Percentiles rank a stretch among this genome's conserved stretches.
Evolutionary conservation across 2,113 vertebrate genomes (phyloP).

Genomic region (Alosa alosa): DNA sequence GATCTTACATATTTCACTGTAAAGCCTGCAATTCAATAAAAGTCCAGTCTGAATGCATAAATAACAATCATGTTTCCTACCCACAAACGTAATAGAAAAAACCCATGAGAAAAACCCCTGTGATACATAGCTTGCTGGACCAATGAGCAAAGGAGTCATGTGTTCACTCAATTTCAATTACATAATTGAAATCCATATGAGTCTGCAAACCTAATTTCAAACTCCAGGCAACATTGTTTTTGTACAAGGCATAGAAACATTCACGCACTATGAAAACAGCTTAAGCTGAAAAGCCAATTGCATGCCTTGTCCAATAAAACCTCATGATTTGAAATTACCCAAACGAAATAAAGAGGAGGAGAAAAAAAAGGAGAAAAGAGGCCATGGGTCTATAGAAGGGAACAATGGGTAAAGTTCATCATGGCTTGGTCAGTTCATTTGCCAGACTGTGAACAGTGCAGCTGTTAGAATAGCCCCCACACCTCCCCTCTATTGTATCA

Average conservation of each 20-base stretch:
- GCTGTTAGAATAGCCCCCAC: constrained; percentile 42
- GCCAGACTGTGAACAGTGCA: constrained; percentile 46
- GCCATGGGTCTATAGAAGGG: constrained; percentile 1
- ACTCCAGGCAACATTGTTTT: constrained; percentile 27
- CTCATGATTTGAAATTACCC: constrained; percentile 37
- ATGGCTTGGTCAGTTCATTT: constrained; percentile 44
- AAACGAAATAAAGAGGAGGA: constrained; percentile 8
- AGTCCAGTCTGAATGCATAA: not conserved
- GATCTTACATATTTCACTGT: constrained; percentile 7
- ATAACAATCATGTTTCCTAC: constrained; percentile 9
- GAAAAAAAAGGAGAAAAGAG: constrained; percentile 28
- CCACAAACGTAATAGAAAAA: not conserved
- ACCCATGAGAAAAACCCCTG: not conserved
- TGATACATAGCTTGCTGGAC: not conserved
- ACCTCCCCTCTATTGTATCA: constrained; percentile 35
- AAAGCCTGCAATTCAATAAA: constrained; percentile 3
- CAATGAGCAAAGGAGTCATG: constrained; percentile 13
- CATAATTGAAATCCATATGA: constrained; percentile 33
- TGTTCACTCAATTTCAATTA: constrained; percentile 20
- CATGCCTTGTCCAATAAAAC: constrained; percentile 34
- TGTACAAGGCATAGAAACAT: constrained; percentile 39
- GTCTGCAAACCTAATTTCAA: constrained; percentile 22
- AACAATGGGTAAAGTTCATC: constrained; percentile 44
- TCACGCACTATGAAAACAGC: constrained; percentile 41
- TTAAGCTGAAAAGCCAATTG: constrained; percentile 31